These are phyloP conservation scores for Tiliacea aurago DNA, from an alignment of 2,888 invertebrate species.

Conservation along the genomic window DNA sequence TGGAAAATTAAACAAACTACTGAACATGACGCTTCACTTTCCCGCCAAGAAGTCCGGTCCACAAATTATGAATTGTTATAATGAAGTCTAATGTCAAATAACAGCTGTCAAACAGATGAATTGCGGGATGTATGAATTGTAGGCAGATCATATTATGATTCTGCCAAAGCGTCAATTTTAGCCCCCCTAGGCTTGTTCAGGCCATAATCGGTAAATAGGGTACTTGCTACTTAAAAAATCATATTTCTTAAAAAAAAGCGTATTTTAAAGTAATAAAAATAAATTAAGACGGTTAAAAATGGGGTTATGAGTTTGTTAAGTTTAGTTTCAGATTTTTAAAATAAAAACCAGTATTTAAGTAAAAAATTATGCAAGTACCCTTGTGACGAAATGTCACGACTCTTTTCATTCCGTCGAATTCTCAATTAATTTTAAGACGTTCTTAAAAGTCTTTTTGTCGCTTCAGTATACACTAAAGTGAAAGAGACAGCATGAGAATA, in stretches of 20 bases:
- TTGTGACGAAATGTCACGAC: background rate
- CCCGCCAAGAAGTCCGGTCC: too few species aligned
- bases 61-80: too few species aligned
- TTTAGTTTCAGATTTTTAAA: background rate
- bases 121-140: too few species aligned
- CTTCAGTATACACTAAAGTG: too few species aligned
- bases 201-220: background rate
- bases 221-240: conserved; percentile 12
- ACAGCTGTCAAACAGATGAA: too few species aligned
- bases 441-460: background rate
- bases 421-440: too few species aligned
- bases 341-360: too few species aligned
- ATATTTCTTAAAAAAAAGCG: conserved; percentile 3
- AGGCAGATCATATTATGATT: too few species aligned
- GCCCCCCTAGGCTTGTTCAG: conserved; percentile 1
- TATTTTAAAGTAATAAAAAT: background rate
- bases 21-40: too few species aligned
- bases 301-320: background rate
- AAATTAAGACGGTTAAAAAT: background rate
- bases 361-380: background rate
- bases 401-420: background rate
- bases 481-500: background rate
- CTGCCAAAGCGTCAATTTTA: too few species aligned
- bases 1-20: too few species aligned
- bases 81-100: too few species aligned